Conservation (phyloP, 2,113 vertebrate species). For the Onychostoma macrolepis region DNA sequence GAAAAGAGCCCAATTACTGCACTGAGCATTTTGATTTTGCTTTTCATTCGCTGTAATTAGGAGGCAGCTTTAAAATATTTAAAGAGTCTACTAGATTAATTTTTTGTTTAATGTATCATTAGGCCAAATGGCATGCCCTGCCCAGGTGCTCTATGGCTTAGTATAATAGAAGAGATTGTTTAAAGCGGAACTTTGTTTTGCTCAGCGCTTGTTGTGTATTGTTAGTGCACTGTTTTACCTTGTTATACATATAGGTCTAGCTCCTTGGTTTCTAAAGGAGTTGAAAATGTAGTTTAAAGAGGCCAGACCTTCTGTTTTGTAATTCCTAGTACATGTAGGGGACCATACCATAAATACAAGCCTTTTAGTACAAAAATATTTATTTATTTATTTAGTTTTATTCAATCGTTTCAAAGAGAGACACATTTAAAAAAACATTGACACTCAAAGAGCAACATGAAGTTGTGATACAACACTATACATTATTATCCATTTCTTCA, state of each 20-base stretch:
- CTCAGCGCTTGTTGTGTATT: constrained; percentile 51
- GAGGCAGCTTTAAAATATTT: constrained; percentile 66
- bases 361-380: not conserved
- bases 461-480: not conserved
- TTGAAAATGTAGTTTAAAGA: constrained; percentile 2
- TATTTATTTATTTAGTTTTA: not conserved
- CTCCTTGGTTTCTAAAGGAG: constrained; percentile 10
- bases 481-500: not conserved
- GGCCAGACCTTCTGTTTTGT: not conserved
- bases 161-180: constrained; percentile 63
- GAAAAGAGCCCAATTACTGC: constrained; percentile 78
- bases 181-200: constrained; percentile 60
- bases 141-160: constrained; percentile 71
- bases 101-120: constrained; percentile 76
- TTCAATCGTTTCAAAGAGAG: not conserved
- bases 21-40: constrained; percentile 69
- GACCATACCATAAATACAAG: not conserved
- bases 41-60: constrained; percentile 75
- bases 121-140: constrained; percentile 66
- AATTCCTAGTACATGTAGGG: not conserved
- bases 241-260: constrained; percentile 24
- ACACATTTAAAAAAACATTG: not conserved
- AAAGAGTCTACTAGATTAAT: constrained; percentile 74
- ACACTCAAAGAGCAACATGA: not conserved
- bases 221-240: constrained; percentile 22